phyloP scores from a whole-genome alignment of 2,888 invertebrate genomes.

The Diaphora mendica region DNA sequence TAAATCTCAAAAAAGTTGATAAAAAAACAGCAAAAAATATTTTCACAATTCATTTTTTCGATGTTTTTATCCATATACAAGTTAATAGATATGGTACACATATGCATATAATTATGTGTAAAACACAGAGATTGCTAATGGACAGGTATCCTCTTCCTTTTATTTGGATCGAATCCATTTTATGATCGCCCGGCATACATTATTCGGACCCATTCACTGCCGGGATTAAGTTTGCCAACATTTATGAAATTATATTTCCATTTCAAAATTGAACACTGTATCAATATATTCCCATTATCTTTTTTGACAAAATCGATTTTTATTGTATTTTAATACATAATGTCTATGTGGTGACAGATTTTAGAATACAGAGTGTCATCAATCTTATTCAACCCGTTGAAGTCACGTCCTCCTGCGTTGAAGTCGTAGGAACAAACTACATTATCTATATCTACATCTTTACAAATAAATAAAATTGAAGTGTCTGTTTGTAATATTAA shows the following conservation, averaged over 20 bases:
- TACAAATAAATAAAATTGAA: no score
- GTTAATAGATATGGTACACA: background rate
- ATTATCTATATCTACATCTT: no score
- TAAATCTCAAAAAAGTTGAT: no score
- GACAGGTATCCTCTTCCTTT: slow-evolving; percentile 57
- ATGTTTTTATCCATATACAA: background rate
- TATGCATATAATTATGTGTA: background rate
- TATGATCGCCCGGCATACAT: slow-evolving; percentile 29
- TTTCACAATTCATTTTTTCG: no score
- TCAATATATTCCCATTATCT: slow-evolving; percentile 8
- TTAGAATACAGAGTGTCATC: no score
- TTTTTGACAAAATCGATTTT: slow-evolving; percentile 4
- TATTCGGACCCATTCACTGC: slow-evolving; percentile 18
- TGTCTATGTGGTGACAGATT: no score
- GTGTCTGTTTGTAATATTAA: no score
- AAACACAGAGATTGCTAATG: slow-evolving; percentile 53
- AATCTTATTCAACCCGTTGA: no score
- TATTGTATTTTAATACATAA: background rate
- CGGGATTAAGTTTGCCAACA: slow-evolving; percentile 29
- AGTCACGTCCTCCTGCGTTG: background rate
- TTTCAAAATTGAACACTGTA: slow-evolving; percentile 16
- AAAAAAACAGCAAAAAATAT: no score
- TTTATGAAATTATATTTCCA: slow-evolving; percentile 18
- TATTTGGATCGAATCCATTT: slow-evolving; percentile 56
- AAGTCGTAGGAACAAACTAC: no score